Conservation (phyloP, 2,797 vertebrate genomes). For the Microctenopoma lineatum region DNA sequence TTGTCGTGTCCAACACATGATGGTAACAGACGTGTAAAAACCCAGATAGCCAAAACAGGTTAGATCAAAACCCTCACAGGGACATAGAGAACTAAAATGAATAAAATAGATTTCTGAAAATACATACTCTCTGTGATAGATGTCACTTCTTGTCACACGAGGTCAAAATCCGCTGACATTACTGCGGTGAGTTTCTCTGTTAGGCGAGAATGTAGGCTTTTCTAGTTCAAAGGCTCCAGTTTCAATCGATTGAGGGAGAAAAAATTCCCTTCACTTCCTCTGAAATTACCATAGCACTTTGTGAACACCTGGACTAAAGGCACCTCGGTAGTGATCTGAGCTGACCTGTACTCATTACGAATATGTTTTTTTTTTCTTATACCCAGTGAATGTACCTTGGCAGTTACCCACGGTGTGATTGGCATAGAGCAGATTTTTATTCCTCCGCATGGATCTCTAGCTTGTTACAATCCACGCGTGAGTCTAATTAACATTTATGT, state of each 20-base stretch:
- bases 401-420: background rate
- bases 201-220: background rate
- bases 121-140: background rate
- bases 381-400: background rate
- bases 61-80: too few species aligned
- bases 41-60: too few species aligned
- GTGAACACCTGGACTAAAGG: conserved; percentile 11
- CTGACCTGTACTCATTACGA: conserved; percentile 28
- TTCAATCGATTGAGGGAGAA: background rate
- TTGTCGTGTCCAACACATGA: too few species aligned
- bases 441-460: conserved; percentile 9
- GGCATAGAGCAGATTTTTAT: background rate
- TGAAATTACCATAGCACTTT: conserved; percentile 31
- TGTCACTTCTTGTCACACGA: conserved; percentile 3
- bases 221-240: conserved; percentile 26
- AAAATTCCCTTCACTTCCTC: background rate
- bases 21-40: too few species aligned
- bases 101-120: background rate
- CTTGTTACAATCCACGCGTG: conserved; percentile 3
- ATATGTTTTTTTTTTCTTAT: background rate
- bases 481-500: too few species aligned
- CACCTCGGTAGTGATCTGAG: conserved; percentile 24
- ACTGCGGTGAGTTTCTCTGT: background rate
- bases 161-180: background rate
- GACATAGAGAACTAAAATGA: too few species aligned